Evolutionary conservation across 2,113 vertebrate species (phyloP).

Genomic region (Mustela lutreola): DNA sequence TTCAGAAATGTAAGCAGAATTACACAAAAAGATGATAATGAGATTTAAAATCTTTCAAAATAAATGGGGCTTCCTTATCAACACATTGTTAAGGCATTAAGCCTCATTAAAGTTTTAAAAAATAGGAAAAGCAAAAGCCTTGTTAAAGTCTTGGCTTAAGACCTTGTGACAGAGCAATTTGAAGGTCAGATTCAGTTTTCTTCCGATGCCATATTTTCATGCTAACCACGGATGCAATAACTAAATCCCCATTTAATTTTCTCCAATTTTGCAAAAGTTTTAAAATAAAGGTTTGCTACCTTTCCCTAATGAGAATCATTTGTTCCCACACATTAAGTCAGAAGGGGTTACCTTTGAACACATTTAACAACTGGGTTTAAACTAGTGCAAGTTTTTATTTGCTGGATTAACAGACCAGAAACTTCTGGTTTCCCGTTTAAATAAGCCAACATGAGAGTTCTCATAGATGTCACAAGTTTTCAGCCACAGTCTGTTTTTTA

Average conservation of each 20-base stretch:
- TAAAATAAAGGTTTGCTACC: neutral
- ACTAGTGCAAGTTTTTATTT: neutral
- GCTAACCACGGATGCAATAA: neutral
- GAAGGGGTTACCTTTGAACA: neutral
- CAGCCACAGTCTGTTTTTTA: neutral
- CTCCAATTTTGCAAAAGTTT: neutral
- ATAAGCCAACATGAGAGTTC: neutral
- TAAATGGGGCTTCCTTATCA: neutral
- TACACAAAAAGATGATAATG: neutral
- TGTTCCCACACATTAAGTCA: slow-evolving; percentile 20
- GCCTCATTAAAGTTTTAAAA: neutral
- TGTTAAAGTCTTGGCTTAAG: neutral
- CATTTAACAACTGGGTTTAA: neutral
- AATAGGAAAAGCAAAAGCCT: neutral
- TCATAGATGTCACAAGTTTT: neutral
- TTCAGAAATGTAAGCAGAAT: slow-evolving; percentile 4
- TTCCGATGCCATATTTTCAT: neutral
- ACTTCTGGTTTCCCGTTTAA: neutral
- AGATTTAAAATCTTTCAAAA: slow-evolving; percentile 35
- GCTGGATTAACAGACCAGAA: neutral
- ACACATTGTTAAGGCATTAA: neutral
- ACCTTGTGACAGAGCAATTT: neutral
- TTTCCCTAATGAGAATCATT: slow-evolving; percentile 19
- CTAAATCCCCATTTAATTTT: neutral
- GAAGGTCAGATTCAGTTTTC: neutral